Evolutionary conservation across 2,888 invertebrate species (phyloP).

Genomic region (Artemia sp.): DNA sequence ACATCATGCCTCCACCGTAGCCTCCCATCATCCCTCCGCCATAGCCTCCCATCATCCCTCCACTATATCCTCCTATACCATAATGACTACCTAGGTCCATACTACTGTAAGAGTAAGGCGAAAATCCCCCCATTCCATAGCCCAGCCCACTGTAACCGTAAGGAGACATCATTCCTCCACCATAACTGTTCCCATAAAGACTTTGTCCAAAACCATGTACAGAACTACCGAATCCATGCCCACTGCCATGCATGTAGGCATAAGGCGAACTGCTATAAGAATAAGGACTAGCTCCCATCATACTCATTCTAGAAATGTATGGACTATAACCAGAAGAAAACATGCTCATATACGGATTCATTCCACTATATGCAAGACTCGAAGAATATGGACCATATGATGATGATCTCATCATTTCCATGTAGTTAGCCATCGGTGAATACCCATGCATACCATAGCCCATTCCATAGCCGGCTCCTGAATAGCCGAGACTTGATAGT

Average conservation of each 20-base stretch:
- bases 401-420: not conserved
- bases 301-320: not conserved
- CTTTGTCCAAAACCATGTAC: not conserved
- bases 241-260: not conserved
- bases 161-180: not conserved
- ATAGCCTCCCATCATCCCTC: not conserved
- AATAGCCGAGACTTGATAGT: not conserved
- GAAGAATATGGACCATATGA: not conserved
- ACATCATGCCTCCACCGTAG: not conserved
- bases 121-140: not conserved
- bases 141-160: not conserved
- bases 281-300: not conserved
- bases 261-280: not conserved
- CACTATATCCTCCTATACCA: constrained; percentile 6
- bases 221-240: constrained; percentile 1
- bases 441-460: not conserved
- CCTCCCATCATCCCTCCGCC: not conserved
- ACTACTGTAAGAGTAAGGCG: not conserved
- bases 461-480: not conserved
- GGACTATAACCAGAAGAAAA: not conserved
- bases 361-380: constrained; percentile 1
- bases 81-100: not conserved
- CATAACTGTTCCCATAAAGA: not conserved
- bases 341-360: not conserved
- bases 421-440: not conserved